Evolutionary conservation across 2,113 vertebrate species (phyloP).

Genomic region (Tonatia bakeri): DNA sequence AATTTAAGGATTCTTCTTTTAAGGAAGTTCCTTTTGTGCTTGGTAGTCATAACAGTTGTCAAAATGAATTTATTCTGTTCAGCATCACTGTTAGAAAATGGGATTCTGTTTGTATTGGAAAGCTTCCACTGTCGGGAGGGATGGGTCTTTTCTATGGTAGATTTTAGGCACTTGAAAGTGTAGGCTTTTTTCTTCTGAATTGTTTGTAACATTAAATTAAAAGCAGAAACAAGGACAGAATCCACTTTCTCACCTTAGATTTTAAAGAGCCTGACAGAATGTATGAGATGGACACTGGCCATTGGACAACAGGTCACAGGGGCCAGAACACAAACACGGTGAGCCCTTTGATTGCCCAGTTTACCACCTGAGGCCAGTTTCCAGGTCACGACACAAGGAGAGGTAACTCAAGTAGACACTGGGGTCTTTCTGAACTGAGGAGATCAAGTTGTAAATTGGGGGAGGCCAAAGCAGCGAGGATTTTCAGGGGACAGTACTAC

Average conservation of each 20-base stretch:
- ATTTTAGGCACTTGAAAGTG: neutral
- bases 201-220: neutral
- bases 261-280: neutral
- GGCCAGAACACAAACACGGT: neutral
- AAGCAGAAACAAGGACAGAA: neutral
- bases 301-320: neutral
- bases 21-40: neutral
- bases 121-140: neutral
- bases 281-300: neutral
- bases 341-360: neutral
- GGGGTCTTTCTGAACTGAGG: neutral
- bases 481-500: neutral
- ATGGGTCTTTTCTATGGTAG: neutral
- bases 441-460: neutral
- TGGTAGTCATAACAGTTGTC: neutral
- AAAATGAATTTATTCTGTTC: neutral
- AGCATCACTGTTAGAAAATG: neutral
- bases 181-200: neutral
- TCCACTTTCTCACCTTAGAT: neutral
- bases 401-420: neutral
- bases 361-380: neutral
- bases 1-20: neutral
- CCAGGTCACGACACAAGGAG: neutral
- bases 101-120: constrained; percentile 15
- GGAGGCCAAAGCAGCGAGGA: neutral